Conservation (phyloP, 2,797 vertebrate species). For the Artibeus lituratus region DNA sequence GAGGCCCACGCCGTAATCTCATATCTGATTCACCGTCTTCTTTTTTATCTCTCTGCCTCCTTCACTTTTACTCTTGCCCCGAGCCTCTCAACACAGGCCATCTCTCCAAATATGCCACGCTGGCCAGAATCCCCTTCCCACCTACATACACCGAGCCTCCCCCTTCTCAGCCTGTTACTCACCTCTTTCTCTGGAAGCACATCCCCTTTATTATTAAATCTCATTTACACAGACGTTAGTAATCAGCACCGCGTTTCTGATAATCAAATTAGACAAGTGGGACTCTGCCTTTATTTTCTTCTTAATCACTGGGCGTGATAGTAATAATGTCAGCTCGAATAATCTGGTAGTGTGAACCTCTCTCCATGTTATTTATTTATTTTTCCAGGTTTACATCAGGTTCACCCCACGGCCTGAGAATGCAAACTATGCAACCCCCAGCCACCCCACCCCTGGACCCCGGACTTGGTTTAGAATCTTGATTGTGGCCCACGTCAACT, state of each 20-base stretch:
- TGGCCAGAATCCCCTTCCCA: neutral
- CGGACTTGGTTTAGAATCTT: constrained; percentile 46
- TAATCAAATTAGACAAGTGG: constrained; percentile 76
- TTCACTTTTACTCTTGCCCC: neutral
- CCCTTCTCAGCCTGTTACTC: constrained; percentile 36
- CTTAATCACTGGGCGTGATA: constrained; percentile 73
- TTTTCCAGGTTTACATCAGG: constrained; percentile 13
- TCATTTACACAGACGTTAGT: constrained; percentile 61
- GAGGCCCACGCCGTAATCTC: neutral
- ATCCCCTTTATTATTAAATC: constrained; percentile 69
- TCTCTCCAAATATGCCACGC: neutral
- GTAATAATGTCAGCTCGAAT: constrained; percentile 70
- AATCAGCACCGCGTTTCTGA: constrained; percentile 67
- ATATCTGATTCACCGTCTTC: neutral
- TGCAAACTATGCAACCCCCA: constrained; percentile 20
- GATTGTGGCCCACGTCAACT: constrained; percentile 30
- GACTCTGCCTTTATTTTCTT: constrained; percentile 71
- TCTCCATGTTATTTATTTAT: constrained; percentile 15
- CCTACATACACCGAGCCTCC: neutral
- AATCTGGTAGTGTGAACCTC: constrained; percentile 45
- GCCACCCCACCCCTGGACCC: neutral
- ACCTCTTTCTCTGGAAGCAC: constrained; percentile 57
- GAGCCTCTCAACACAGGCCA: neutral
- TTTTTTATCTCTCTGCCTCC: neutral
- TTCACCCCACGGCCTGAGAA: constrained; percentile 44